phyloP scores from a whole-genome alignment of 2,888 invertebrate genomes.

The Adineta ricciae region DNA sequence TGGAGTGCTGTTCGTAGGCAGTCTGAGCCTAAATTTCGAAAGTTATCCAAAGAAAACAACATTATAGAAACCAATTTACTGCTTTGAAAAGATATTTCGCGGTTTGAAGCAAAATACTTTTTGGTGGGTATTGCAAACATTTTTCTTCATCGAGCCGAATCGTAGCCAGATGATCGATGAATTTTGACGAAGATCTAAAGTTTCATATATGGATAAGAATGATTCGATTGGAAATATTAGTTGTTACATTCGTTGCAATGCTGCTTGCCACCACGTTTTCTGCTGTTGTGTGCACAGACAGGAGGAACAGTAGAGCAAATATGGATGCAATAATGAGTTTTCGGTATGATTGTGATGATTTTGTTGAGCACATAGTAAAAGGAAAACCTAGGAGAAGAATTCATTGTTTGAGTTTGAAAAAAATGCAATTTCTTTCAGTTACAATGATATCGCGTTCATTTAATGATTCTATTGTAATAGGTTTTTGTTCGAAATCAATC shows the following conservation, averaged over 20 bases:
- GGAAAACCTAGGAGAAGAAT: neutral
- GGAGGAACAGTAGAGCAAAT: neutral
- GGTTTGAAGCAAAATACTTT: neutral
- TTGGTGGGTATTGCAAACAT: neutral
- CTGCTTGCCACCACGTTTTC: neutral
- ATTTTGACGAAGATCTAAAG: neutral
- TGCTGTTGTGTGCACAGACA: neutral
- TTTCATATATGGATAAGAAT: too few species aligned
- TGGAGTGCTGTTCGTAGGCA: neutral
- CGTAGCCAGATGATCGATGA: neutral
- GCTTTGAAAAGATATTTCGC: neutral
- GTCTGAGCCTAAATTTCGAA: neutral
- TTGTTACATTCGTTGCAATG: neutral
- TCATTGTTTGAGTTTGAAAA: too few species aligned
- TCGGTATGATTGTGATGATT: neutral
- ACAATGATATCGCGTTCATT: slow-evolving; percentile 12
- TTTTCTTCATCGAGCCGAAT: neutral
- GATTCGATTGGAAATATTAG: too few species aligned
- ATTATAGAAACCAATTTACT: neutral
- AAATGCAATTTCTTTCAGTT: neutral
- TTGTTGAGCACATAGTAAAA: neutral
- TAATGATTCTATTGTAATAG: neutral
- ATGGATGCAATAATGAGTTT: neutral
- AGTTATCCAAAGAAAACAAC: neutral
- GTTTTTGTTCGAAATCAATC: slow-evolving; percentile 10